Percentiles rank a stretch among this genome's conserved stretches.
Evolutionary conservation across 2,797 vertebrate genomes (phyloP).

Genomic region (Diceros bicornis): DNA sequence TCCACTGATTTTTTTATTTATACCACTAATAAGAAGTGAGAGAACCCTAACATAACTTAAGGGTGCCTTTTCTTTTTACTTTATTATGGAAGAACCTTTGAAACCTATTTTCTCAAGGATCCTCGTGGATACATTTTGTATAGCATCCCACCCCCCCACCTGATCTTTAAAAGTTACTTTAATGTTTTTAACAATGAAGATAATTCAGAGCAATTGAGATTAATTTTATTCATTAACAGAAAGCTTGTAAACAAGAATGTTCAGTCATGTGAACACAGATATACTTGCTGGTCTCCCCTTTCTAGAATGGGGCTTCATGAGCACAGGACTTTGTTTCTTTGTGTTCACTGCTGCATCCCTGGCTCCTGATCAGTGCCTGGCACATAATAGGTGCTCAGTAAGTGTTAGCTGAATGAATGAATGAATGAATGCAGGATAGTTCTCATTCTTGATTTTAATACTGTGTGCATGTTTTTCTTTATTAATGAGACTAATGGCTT

Average conservation of each 20-base stretch:
- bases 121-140: not conserved
- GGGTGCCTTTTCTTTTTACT: not conserved
- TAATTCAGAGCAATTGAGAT: constrained; percentile 5
- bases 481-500: not conserved
- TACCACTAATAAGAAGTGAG: constrained; percentile 1
- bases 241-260: not conserved
- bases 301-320: not conserved
- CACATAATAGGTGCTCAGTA: constrained; percentile 6
- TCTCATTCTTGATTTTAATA: constrained; percentile 7
- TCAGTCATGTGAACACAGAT: not conserved
- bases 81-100: not conserved
- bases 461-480: not conserved
- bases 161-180: not conserved
- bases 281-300: not conserved
- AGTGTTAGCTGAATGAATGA: not conserved
- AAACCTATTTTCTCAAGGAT: constrained; percentile 35
- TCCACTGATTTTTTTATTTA: constrained; percentile 16
- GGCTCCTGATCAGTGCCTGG: not conserved
- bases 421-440: not conserved
- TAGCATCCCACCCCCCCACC: not conserved
- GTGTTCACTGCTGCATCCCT: not conserved
- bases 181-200: not conserved
- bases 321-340: not conserved
- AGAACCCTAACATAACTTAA: constrained; percentile 14
- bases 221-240: constrained; percentile 49